These are phyloP conservation scores for Limenitis camilla DNA, from an alignment of 2,888 invertebrate genomes.

Conservation along the genomic window DNA sequence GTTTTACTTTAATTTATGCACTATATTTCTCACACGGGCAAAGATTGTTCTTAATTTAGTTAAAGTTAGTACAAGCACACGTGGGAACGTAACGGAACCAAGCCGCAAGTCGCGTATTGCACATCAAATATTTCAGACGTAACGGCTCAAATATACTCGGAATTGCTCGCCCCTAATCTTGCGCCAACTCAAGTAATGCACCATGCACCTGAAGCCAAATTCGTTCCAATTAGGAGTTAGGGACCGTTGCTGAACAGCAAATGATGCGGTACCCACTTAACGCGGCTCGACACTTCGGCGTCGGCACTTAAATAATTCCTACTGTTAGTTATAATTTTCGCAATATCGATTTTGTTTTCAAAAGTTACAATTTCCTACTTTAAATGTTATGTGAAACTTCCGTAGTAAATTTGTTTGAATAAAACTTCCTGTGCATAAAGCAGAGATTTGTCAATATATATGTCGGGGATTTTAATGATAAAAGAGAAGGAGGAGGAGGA, in stretches of 20 bases:
- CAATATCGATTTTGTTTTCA: too few relatives aligned
- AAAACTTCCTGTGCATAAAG: too few relatives aligned
- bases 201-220: constrained; percentile 75
- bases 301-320: constrained; percentile 32
- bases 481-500: too few relatives aligned
- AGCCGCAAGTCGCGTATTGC: constrained; percentile 62
- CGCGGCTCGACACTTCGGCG: constrained; percentile 62
- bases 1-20: constrained; percentile 65
- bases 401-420: too few relatives aligned
- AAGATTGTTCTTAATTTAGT: constrained; percentile 75
- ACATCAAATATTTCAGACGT: constrained; percentile 67
- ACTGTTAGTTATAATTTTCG: too few relatives aligned
- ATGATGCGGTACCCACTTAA: constrained; percentile 72
- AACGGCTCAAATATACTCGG: constrained; percentile 61
- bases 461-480: too few relatives aligned
- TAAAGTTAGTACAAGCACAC: constrained; percentile 54
- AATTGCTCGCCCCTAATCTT: constrained; percentile 70
- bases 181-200: constrained; percentile 72
- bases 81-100: constrained; percentile 38
- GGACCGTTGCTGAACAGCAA: constrained; percentile 71
- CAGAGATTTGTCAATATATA: too few relatives aligned
- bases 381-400: too few relatives aligned
- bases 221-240: constrained; percentile 73
- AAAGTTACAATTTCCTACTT: too few relatives aligned
- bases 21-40: constrained; percentile 65